These are phyloP conservation scores for Brachionus sp. DNA, from an alignment of 1,140 invertebrate genomes.

Conservation along the genomic window DNA sequence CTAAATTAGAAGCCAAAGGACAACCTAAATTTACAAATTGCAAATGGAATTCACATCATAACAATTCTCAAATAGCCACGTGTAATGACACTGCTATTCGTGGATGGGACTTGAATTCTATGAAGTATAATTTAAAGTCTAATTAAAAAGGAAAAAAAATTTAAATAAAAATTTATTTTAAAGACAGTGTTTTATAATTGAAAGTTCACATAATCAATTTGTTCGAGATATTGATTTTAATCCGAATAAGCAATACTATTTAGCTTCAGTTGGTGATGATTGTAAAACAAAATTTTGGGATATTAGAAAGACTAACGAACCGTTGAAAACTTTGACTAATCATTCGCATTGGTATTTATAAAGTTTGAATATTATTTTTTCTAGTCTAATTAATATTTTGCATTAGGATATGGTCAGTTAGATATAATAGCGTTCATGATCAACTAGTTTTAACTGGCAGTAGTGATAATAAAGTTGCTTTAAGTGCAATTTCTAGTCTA, in stretches of 20 bases:
- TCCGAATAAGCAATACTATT: conserved; percentile 86
- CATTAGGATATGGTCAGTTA: conserved; percentile 79
- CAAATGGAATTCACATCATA: conserved; percentile 38
- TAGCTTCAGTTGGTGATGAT: conserved; percentile 91
- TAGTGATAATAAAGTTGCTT: conserved; percentile 83
- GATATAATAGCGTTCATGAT: conserved; percentile 93
- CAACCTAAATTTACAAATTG: conserved; percentile 38
- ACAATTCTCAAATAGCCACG: conserved; percentile 19
- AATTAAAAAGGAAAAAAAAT: neutral
- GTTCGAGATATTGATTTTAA: conserved; percentile 91
- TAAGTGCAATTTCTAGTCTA: conserved; percentile 78
- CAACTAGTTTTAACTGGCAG: conserved; percentile 89
- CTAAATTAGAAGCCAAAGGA: conserved; percentile 40
- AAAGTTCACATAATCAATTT: conserved; percentile 79
- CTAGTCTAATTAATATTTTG: conserved; percentile 43
- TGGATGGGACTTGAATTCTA: conserved; percentile 42
- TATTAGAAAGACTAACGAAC: conserved; percentile 70
- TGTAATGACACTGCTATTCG: conserved; percentile 32
- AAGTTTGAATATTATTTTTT: conserved; percentile 25
- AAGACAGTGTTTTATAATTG: conserved; percentile 74
- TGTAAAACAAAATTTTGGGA: conserved; percentile 93
- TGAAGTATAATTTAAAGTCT: conserved; percentile 15
- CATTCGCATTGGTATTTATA: conserved; percentile 82
- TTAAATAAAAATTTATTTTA: conserved; percentile 48
- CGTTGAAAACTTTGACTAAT: conserved; percentile 75